Conservation (phyloP, 2,113 vertebrate genomes). For the Aegithalos caudatus region DNA sequence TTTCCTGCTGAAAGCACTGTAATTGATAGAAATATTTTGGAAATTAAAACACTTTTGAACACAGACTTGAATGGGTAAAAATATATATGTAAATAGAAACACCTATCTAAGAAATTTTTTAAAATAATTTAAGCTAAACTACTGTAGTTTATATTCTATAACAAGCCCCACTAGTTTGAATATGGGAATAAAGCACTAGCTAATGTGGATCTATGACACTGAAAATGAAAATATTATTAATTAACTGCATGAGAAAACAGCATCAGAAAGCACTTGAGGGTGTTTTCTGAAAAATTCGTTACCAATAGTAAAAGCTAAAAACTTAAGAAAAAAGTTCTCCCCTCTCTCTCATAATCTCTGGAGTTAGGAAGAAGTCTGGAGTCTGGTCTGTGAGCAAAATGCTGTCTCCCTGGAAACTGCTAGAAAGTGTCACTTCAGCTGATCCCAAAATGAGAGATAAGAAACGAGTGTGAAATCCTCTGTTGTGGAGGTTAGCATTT, state of each 20-base stretch:
- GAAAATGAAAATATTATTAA: constrained; percentile 18
- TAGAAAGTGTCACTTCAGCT: background rate
- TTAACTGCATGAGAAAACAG: constrained; percentile 30
- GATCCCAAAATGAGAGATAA: background rate
- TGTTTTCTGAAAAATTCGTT: background rate
- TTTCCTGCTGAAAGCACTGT: background rate
- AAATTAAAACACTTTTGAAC: background rate
- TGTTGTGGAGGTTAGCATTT: background rate
- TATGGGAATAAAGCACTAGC: background rate
- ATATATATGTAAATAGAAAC: background rate
- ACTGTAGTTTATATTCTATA: background rate
- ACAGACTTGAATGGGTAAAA: background rate
- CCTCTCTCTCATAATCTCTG: background rate
- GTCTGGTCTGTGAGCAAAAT: background rate
- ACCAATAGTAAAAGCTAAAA: background rate
- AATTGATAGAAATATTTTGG: background rate
- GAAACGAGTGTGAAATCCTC: background rate
- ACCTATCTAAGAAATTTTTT: background rate
- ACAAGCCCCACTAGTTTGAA: background rate
- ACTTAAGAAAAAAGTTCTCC: background rate
- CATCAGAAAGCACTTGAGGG: background rate
- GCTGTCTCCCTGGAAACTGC: background rate
- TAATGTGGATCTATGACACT: background rate
- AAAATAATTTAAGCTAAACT: background rate
- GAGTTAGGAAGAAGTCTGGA: too few relatives aligned